Percentiles rank a stretch among this genome's conserved stretches.
These are phyloP conservation scores for Cyphomyrmex costatus DNA, from an alignment of 1,140 invertebrate genomes.

Conservation along the genomic window DNA sequence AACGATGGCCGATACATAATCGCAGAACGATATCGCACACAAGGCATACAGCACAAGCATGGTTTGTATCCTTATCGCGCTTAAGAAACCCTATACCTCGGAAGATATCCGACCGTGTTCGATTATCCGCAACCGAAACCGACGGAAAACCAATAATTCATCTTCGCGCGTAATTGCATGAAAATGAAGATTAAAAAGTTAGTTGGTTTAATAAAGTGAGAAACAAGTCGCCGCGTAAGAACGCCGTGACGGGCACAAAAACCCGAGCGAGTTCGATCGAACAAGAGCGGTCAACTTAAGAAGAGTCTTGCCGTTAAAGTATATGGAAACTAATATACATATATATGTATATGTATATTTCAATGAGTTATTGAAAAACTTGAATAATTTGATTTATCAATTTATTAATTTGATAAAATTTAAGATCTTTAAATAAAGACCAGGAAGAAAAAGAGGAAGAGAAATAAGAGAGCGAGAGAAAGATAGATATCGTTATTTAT, in stretches of 20 bases:
- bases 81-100: slow-evolving; percentile 18
- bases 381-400: neutral
- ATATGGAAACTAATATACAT: slow-evolving; percentile 7
- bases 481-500: too few relatives aligned
- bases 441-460: neutral
- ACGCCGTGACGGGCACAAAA: slow-evolving; percentile 32
- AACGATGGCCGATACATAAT: slow-evolving; percentile 64
- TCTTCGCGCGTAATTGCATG: slow-evolving; percentile 81
- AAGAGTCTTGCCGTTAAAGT: slow-evolving; percentile 7
- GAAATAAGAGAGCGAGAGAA: too few relatives aligned
- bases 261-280: slow-evolving; percentile 20
- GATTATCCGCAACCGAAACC: slow-evolving; percentile 18
- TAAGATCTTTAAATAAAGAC: neutral
- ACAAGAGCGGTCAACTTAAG: slow-evolving; percentile 16
- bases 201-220: slow-evolving; percentile 75
- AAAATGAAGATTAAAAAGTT: slow-evolving; percentile 83
- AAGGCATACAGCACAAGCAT: neutral
- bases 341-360: too few relatives aligned
- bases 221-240: slow-evolving; percentile 75
- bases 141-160: slow-evolving; percentile 81
- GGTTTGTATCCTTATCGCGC: slow-evolving; percentile 19
- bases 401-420: neutral
- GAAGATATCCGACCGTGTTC: slow-evolving; percentile 21
- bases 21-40: slow-evolving; percentile 32
- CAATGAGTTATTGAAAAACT: slow-evolving; percentile 5